Conservation (phyloP, 2,888 invertebrate species). For the Prosapia bicincta region DNA sequence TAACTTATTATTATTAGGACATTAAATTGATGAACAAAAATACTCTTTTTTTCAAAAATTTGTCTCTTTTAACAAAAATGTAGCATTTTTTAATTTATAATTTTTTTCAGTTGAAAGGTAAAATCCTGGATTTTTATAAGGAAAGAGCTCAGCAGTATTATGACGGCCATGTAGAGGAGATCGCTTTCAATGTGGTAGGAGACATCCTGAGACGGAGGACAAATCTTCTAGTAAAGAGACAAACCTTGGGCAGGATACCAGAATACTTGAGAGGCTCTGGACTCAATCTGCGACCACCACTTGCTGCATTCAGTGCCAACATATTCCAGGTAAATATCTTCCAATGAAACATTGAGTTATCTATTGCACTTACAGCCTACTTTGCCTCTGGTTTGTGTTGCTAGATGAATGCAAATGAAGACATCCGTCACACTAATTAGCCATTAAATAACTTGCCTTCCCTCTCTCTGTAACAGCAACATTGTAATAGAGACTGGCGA, state of each 20-base stretch:
- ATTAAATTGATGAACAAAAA: too few species aligned
- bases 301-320: conserved; percentile 78
- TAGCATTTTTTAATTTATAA: neutral
- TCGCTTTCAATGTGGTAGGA: conserved; percentile 76
- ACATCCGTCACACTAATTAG: too few species aligned
- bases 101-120: conserved; percentile 58
- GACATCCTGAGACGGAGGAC: conserved; percentile 78
- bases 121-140: conserved; percentile 81
- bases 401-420: too few species aligned
- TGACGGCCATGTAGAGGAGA: conserved; percentile 81
- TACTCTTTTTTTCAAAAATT: too few species aligned
- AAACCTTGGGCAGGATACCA: conserved; percentile 70
- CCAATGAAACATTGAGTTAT: too few species aligned
- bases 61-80: too few species aligned
- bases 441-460: too few species aligned
- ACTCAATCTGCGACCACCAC: conserved; percentile 67
- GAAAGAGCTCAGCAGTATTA: conserved; percentile 85
- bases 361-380: too few species aligned
- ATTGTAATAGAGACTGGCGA: too few species aligned
- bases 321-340: conserved; percentile 73
- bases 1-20: too few species aligned
- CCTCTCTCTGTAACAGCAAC: too few species aligned
- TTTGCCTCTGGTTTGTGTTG: too few species aligned
- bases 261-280: conserved; percentile 73
- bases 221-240: conserved; percentile 73